These are phyloP conservation scores for Dendronephthya gigantea DNA, from an alignment of 64 coral and sea anemone species.

Conservation along the genomic window DNA sequence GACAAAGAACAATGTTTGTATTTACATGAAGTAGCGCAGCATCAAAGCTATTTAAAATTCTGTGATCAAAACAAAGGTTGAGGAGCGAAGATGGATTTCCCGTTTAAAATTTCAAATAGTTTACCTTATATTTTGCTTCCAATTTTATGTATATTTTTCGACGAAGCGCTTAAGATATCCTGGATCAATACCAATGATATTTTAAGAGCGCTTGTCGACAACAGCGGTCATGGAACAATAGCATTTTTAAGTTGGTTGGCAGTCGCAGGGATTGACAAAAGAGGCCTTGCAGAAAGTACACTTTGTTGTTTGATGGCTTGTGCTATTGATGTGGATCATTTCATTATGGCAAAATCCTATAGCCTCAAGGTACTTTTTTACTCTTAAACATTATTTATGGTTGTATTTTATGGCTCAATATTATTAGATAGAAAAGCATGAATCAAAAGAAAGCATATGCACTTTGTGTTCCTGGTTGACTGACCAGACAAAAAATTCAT, in stretches of 20 bases:
- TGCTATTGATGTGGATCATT: slow-evolving; percentile 7
- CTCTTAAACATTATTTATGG: no score
- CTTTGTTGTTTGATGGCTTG: background rate
- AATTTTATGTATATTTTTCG: background rate
- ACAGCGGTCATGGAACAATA: background rate
- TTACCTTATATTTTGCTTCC: background rate
- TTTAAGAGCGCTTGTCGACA: background rate
- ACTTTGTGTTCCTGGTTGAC: no score
- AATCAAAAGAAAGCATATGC: background rate
- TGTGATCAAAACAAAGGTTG: no score
- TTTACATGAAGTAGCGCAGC: no score
- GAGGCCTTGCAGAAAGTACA: background rate
- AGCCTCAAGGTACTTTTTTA: background rate
- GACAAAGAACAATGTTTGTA: no score
- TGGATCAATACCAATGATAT: background rate
- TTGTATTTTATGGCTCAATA: no score
- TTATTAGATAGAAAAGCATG: background rate
- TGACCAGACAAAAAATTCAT: background rate
- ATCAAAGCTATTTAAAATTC: no score
- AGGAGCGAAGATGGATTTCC: background rate
- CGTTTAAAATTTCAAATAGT: background rate
- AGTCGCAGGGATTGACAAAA: background rate
- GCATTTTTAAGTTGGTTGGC: background rate
- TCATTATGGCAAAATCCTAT: background rate
- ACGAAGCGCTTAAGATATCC: background rate